A percentile compares a stretch with the other conserved stretches of the same genome.
Evolutionary conservation across 2,797 vertebrate species (phyloP).

Genomic region (Enteromius trimaculatus): DNA sequence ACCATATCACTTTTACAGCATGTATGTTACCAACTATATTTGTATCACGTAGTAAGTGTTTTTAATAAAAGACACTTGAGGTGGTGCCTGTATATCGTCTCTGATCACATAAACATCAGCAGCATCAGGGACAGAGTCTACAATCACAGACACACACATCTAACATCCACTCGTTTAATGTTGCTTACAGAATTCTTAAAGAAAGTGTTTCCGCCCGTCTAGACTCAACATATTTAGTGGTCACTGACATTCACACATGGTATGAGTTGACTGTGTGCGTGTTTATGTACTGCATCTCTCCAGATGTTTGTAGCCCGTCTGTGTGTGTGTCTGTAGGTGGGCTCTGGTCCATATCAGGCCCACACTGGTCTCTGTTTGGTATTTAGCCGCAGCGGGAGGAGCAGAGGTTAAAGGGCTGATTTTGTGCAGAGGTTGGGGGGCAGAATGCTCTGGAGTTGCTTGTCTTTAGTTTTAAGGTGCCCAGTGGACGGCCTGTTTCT

Average conservation of each 20-base stretch:
- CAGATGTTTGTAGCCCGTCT: slow-evolving; percentile 11
- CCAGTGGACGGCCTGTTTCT: neutral
- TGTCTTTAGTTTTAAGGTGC: neutral
- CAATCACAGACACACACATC: neutral
- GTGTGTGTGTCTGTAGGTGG: neutral
- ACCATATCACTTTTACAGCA: neutral
- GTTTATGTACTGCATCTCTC: neutral
- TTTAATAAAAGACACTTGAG: neutral
- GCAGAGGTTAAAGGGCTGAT: neutral
- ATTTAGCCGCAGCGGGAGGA: neutral
- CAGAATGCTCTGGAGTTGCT: neutral
- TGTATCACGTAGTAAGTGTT: neutral
- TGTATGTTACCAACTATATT: neutral
- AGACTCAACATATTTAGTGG: neutral
- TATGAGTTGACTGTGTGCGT: neutral
- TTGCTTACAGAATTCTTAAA: neutral
- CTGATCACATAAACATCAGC: neutral
- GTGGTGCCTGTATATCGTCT: no score
- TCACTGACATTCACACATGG: neutral
- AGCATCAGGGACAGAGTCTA: neutral
- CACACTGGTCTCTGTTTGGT: neutral
- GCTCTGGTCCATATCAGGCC: neutral
- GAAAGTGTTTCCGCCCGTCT: neutral
- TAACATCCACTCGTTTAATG: neutral
- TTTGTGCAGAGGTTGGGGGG: neutral